Evolutionary conservation across 2,888 invertebrate genomes (phyloP), one percentile per base, ranked within the genome.

Genomic region (Megamerina dolium): DNA sequence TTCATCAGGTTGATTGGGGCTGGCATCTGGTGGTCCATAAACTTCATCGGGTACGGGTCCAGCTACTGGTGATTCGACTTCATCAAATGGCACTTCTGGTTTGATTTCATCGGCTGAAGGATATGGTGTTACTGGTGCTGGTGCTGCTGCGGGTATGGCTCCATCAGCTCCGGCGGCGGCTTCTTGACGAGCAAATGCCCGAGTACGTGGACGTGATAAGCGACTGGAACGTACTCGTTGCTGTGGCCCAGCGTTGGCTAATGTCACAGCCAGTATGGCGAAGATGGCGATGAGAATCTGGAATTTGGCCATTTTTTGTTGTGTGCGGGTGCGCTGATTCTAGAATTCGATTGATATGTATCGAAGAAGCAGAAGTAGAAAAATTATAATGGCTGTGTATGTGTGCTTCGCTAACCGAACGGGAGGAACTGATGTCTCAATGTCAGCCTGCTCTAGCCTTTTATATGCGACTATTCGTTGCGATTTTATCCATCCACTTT

Each of bases 71-170:
- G 58, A 50, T 14, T 47, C 58, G 4, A 50, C 52, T 41, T 61
- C 61, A 19, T 63, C 60, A 42, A 61, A 61, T 2, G 64, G 63
- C 40, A 64, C 59, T 37, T 61, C 63, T 3, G 61, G 61, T n/a
- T 64, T 61, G 3, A 64, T 49, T 19, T 64, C 61, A 21, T 64
- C 61, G 4, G 61, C 61, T 4, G 53, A 52, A 18, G 61, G 61
- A 49, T 61, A 61, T 4, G 61, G 61, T 1, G 61, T 61, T 5
- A 61, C 64, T 10, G 54, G 48, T 10, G 54, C 49, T 19, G 57
- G 56, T 3, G 49, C 47, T 3, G 50, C 46, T 2, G 33, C 37
- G 6, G 42, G 42, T 23, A 6, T 37, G 14, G 14, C 36, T 16
- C 37, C 37, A n/a, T 21, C 40, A n/a, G n/a, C n/a, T n/a, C n/a